phyloP scores from a whole-genome alignment of 2,113 vertebrate species.

The Brachirus orientalis region DNA sequence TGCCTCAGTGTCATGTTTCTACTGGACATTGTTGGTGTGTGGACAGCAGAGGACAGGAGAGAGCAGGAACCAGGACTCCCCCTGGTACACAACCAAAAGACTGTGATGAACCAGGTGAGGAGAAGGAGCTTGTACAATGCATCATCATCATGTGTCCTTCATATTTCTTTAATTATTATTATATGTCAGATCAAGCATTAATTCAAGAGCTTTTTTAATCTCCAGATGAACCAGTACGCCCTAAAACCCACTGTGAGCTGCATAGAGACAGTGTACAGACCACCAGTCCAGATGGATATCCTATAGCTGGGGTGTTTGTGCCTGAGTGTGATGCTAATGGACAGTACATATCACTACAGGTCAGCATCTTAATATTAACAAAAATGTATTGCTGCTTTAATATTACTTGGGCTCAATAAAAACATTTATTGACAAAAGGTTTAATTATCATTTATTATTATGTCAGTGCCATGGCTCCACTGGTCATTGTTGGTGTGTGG shows the following conservation, averaged over 20 bases:
- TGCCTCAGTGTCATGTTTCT: conserved; percentile 79
- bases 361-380: not conserved
- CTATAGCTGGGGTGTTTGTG: not conserved
- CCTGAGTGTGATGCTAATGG: not conserved
- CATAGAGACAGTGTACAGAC: not conserved
- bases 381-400: no score
- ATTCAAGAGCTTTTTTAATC: not conserved
- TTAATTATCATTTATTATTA: not conserved
- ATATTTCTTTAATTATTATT: not conserved
- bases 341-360: not conserved
- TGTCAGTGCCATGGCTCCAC: conserved; percentile 70
- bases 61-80: conserved; percentile 77
- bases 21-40: conserved; percentile 90
- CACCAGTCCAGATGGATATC: not conserved
- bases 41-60: conserved; percentile 78
- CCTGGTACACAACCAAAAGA: conserved; percentile 65
- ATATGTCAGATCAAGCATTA: not conserved
- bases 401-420: not conserved
- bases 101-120: conserved; percentile 69
- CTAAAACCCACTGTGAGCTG: not conserved
- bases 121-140: not conserved
- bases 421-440: not conserved
- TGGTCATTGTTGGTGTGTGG: conserved; percentile 90
- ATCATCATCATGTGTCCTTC: not conserved
- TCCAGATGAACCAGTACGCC: conserved; percentile 13